Conservation (phyloP, 2,797 vertebrate species). For the Coluber constrictor region DNA sequence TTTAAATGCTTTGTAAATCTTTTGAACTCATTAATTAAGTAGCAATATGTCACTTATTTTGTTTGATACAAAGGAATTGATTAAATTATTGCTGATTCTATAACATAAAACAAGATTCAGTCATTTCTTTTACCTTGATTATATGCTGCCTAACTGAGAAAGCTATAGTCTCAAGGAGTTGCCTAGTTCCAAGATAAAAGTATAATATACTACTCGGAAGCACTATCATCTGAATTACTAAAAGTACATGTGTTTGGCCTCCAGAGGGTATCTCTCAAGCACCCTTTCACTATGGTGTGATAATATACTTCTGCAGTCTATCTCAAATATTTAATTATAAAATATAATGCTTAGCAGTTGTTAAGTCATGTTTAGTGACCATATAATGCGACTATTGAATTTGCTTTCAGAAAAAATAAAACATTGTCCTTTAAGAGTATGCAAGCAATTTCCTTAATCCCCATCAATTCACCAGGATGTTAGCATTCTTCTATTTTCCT, state of each 20-base stretch:
- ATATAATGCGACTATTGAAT: not conserved
- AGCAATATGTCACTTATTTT: not conserved
- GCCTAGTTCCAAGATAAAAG: not conserved
- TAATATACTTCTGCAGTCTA: not conserved
- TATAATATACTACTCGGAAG: not conserved
- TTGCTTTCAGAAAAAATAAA: not conserved
- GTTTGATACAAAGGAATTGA: not conserved
- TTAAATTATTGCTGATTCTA: not conserved
- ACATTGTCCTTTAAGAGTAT: not conserved
- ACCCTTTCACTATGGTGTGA: not conserved
- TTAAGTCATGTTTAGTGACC: not conserved
- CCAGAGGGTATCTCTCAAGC: not conserved
- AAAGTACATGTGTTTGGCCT: not conserved
- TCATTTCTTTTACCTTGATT: not conserved
- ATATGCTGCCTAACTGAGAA: not conserved
- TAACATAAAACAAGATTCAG: not conserved
- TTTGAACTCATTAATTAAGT: not conserved
- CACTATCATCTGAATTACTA: not conserved
- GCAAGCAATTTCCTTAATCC: not conserved
- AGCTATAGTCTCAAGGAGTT: not conserved
- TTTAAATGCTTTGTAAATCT: not conserved
- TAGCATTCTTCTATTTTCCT: not conserved
- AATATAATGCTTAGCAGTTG: not conserved
- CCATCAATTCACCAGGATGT: not conserved
- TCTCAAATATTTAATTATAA: not conserved